Percentiles rank a stretch among this genome's conserved stretches.
phyloP scores from a whole-genome alignment of 2,888 invertebrate species.

The Bombylius major region DNA sequence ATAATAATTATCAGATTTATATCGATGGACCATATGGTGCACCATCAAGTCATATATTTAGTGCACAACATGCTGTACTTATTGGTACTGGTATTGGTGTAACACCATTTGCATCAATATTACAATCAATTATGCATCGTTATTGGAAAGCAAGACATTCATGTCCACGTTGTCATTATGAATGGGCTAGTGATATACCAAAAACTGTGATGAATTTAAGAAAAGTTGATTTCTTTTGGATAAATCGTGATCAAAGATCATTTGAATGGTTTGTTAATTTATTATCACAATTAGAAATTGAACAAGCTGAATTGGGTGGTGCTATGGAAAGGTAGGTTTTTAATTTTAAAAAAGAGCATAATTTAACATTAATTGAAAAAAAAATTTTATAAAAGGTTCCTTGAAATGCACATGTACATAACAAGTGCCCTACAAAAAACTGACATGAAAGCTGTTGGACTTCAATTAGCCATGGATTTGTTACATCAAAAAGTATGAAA shows the following conservation, averaged over 20 bases:
- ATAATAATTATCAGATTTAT: conserved; percentile 51
- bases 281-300: conserved; percentile 83
- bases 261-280: conserved; percentile 96
- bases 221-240: conserved; percentile 97
- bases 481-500: conserved; percentile 68
- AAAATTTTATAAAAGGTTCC: conserved; percentile 25
- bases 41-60: conserved; percentile 87
- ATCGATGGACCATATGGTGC: conserved; percentile 94
- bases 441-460: conserved; percentile 88
- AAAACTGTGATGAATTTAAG: conserved; percentile 71
- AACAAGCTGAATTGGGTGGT: conserved; percentile 76
- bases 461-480: conserved; percentile 82
- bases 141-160: conserved; percentile 74
- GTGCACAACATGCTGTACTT: conserved; percentile 86
- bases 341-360: too few relatives aligned
- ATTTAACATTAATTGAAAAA: too few relatives aligned
- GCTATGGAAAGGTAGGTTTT: conserved; percentile 60
- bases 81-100: conserved; percentile 94
- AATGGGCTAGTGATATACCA: conserved; percentile 73
- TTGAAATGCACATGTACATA: conserved; percentile 97
- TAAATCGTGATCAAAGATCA: conserved; percentile 85
- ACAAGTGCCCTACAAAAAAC: conserved; percentile 83
- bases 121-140: conserved; percentile 86
- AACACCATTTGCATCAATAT: conserved; percentile 89
- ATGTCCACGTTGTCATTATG: conserved; percentile 76